Base-by-base conservation (phyloP, 2,797 vertebrate genomes). In the Sebastes miniatus region DNA sequence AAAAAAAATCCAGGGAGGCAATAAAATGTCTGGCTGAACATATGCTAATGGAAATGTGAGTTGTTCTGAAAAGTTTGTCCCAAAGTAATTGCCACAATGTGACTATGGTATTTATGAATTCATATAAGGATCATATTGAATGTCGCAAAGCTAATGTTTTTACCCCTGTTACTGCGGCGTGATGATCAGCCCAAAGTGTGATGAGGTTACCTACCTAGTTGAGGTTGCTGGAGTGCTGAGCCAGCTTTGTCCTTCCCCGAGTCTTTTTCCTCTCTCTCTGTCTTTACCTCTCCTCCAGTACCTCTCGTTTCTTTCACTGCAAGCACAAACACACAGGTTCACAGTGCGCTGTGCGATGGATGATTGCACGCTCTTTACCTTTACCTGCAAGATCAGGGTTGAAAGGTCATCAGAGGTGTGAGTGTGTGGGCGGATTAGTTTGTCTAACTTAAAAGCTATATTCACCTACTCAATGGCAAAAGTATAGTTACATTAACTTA, bases 1-100 rank as follows among this genome's bases (percentile, higher is more conserved):
- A 90, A 87, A 91, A 82, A 89, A 93, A 90, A 88, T 87, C 69
- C 70, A 87, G 83, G 84, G 82, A 92, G 89, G 89, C 81, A 91
- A 91, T 93, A 92, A 93, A 92, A 92, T 91, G 89, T 92, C 92
- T 91, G 91, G 84, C 63, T 77, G 89, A 93, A 90, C 90, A 92
- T 92, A 93, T 94, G 91, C 73, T 87, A 89, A 93, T 93, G 83
- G 69, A 57, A 81, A 88, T 86, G 82, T 63, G 81, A 89, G 83
- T 86, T 84, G 78, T 83, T 84, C 75, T 73, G 77, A 86, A 81
- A 91, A 91, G 90, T 92, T 92, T 84, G 85, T 79, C 80, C 64
- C 25, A 71, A 92, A 91, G 79, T 87, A 81, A 73, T 79, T 57
- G 66, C 80, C 47, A 62, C 56, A 73, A 62, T 81, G 57, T 81